These are phyloP conservation scores for Lasioglossum baleicum DNA, from an alignment of 1,140 invertebrate species.

Conservation along the genomic window DNA sequence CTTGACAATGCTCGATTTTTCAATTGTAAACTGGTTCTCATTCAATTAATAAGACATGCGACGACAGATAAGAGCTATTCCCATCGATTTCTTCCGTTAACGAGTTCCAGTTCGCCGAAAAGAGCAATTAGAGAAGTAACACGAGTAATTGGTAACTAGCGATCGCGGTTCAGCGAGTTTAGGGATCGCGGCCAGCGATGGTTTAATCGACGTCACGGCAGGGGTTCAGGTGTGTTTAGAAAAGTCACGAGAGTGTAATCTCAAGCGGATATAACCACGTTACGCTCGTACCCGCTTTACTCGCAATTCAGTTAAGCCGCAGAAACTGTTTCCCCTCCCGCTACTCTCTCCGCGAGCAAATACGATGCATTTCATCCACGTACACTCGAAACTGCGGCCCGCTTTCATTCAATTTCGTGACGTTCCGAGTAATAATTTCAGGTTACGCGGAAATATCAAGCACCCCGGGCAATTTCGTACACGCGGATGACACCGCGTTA, in stretches of 20 bases:
- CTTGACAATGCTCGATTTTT: no score
- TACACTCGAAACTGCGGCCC: slow-evolving; percentile 34
- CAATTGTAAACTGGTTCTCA: no score
- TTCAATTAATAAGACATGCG: neutral
- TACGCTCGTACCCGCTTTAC: slow-evolving; percentile 25
- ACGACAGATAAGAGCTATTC: neutral
- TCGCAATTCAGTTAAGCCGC: slow-evolving; percentile 20
- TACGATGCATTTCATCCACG: slow-evolving; percentile 22
- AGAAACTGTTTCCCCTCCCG: neutral
- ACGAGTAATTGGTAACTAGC: slow-evolving; percentile 1
- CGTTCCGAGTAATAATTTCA: slow-evolving; percentile 46
- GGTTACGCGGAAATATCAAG: slow-evolving; percentile 43
- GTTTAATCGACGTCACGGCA: slow-evolving; percentile 2
- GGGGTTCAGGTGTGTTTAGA: slow-evolving; percentile 15
- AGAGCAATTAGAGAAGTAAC: neutral
- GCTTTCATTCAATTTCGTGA: slow-evolving; percentile 50
- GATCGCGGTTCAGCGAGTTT: neutral
- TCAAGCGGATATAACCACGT: slow-evolving; percentile 12
- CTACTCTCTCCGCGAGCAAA: neutral
- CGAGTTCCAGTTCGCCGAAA: neutral
- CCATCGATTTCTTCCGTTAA: neutral
- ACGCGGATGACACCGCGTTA: slow-evolving; percentile 27
- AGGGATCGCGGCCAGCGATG: neutral
- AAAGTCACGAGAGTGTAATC: slow-evolving; percentile 35
- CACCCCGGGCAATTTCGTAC: slow-evolving; percentile 1